A percentile compares a stretch with the other conserved stretches of the same genome.
Conservation (phyloP, 2,113 vertebrate species). For the Centropus bengalensis region DNA sequence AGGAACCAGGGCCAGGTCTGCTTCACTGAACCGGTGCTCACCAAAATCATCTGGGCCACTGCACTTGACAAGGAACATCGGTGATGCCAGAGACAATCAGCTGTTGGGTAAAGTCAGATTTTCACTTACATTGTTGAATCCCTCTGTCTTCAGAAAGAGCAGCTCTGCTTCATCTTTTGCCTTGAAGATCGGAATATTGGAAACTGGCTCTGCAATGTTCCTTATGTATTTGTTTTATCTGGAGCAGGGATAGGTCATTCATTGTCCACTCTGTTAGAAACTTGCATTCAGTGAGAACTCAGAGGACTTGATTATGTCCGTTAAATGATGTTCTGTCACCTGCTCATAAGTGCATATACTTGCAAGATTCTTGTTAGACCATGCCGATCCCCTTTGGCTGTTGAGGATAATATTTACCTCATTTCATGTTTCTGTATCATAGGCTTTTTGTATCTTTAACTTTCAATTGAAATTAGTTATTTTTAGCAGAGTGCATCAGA, state of each 20-base stretch:
- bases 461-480: neutral
- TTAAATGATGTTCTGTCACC: neutral
- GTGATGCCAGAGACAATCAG: constrained; percentile 42
- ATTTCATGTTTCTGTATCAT: neutral
- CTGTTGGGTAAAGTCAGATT: neutral
- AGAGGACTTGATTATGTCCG: neutral
- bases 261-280: neutral
- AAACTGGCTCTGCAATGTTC: neutral
- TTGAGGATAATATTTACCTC: neutral
- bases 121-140: neutral
- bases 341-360: neutral
- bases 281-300: neutral
- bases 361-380: neutral
- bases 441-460: neutral
- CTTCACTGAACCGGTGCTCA: constrained; percentile 15
- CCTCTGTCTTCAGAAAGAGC: neutral
- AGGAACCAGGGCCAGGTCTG: constrained; percentile 57
- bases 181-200: neutral
- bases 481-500: neutral
- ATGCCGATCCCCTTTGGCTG: neutral
- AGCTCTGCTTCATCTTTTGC: neutral
- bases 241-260: neutral
- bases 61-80: constrained; percentile 25
- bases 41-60: constrained; percentile 52
- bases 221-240: neutral